Percentiles rank a stretch among this genome's conserved stretches.
Conservation (phyloP, 2,797 vertebrate species). For the Spatula clypeata region DNA sequence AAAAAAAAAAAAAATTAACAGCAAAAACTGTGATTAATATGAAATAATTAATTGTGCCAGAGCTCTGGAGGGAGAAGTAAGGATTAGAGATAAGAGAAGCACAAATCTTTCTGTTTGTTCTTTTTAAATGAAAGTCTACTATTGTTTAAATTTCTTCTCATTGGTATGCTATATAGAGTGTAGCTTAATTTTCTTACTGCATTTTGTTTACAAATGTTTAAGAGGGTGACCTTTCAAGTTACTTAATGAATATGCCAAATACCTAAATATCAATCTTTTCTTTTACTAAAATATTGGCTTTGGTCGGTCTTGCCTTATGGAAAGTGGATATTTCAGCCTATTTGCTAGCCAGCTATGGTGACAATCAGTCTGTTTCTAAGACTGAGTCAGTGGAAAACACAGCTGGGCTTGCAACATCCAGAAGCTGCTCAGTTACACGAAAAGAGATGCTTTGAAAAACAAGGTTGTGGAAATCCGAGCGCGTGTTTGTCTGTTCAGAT, state of each 20-base stretch:
- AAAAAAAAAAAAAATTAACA: conserved; percentile 15
- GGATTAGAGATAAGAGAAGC: conserved; percentile 46
- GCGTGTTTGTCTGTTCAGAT: neutral
- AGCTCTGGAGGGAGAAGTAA: conserved; percentile 49
- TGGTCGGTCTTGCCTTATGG: neutral
- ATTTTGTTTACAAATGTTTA: conserved; percentile 8
- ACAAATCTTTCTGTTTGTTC: conserved; percentile 75
- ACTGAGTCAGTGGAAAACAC: fast-evolving
- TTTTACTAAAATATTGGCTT: neutral
- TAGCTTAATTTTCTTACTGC: neutral
- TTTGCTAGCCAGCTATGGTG: neutral
- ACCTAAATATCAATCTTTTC: conserved; percentile 44
- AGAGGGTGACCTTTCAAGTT: conserved; percentile 58
- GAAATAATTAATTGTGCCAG: conserved; percentile 72
- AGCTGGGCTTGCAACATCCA: fast-evolving
- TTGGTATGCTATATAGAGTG: conserved; percentile 18
- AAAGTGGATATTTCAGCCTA: neutral
- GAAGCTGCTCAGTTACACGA: fast-evolving
- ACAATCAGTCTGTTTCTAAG: neutral
- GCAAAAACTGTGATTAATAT: conserved; percentile 44
- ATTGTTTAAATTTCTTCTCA: conserved; percentile 51
- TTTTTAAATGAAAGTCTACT: conserved; percentile 54
- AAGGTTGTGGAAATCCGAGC: neutral
- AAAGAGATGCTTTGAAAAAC: neutral
- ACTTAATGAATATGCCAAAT: conserved; percentile 59